Percentiles rank a stretch among this genome's conserved stretches.
phyloP scores from a whole-genome alignment of 1,140 invertebrate genomes.

The Epicauta chinensis region DNA sequence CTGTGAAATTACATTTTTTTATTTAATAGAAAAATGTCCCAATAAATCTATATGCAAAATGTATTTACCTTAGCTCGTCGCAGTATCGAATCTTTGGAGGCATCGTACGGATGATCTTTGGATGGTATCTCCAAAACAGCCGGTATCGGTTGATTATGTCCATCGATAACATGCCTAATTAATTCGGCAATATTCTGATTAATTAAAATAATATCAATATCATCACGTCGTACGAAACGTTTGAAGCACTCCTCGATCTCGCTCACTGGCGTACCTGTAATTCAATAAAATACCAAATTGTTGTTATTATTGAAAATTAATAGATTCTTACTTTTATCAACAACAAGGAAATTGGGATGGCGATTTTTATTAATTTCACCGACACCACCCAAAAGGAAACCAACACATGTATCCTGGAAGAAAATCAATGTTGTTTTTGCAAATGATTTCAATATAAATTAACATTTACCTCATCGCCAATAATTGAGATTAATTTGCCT shows the following conservation, averaged over 20 bases:
- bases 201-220: slow-evolving; percentile 98
- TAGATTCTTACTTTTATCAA: slow-evolving; percentile 88
- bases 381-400: slow-evolving; percentile 95
- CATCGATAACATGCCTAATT: slow-evolving; percentile 95
- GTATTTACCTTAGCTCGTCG: slow-evolving; percentile 89
- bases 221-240: slow-evolving; percentile 89
- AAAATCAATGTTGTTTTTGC: no score
- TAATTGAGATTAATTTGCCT: slow-evolving; percentile 96
- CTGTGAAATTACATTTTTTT: no score
- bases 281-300: slow-evolving; percentile 26
- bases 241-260: slow-evolving; percentile 99
- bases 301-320: no score
- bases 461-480: slow-evolving; percentile 94
- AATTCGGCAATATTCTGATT: slow-evolving; percentile 98
- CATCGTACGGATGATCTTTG: slow-evolving; percentile 99
- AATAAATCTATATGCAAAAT: no score
- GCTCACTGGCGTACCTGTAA: slow-evolving; percentile 84
- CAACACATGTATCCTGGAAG: slow-evolving; percentile 99
- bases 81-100: slow-evolving; percentile 95
- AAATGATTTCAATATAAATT: slow-evolving; percentile 16
- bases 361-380: slow-evolving; percentile 98
- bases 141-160: slow-evolving; percentile 87
- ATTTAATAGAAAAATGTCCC: no score
- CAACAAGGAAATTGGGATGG: slow-evolving; percentile 97
- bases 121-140: slow-evolving; percentile 98